Base-by-base conservation (phyloP, 2,797 vertebrate species). In the Cyclopterus lumpus region DNA sequence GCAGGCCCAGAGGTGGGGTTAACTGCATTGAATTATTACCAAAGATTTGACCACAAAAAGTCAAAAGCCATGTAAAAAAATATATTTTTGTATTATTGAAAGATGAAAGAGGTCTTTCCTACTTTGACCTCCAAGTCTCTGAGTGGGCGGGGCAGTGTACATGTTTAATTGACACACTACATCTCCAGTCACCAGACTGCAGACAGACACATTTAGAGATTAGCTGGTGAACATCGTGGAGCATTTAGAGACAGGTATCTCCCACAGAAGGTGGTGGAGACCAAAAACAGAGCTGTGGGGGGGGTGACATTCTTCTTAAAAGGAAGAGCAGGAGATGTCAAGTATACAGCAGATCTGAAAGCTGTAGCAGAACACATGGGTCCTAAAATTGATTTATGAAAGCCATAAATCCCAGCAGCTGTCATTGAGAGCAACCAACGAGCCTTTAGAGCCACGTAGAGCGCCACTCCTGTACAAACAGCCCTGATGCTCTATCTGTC, bases 1-100 rank as follows among this genome's bases (percentile, higher is more conserved):
- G 61, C 97, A 97, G 83, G 93, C 94, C 32, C 97, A 97, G 72
- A 96, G 95, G 96, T 96, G 11, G 20, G 63, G 0, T 10, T 4
- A 46, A 58, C 6, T 42, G n/a, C 49, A 48, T 4, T 46, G 2
- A 44, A 18, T 34, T 28, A 8, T 18, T 32, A 42, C 2, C 40
- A 40, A 16, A 44, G 11, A n/a, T 14, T 30, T 26, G 24, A 57
- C 16, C 46, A 34, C 6, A 36, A 38, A 58, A 24, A 34, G 8
- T 42, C 12, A 20, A 60, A 53, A 42, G 12, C 5, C 28, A 2
- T 18, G 30, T 24, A 16, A 0, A 32, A 20, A 48, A 32, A 1
- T 48, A 14, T 10, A 22, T 14, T 49, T 49, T 49, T 14, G 14
- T 48, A 36, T 46, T 58, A 16, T 12, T 8, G 38, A 34, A 60